Conservation (phyloP, 2,888 invertebrate species). For the Lymantria monacha region DNA sequence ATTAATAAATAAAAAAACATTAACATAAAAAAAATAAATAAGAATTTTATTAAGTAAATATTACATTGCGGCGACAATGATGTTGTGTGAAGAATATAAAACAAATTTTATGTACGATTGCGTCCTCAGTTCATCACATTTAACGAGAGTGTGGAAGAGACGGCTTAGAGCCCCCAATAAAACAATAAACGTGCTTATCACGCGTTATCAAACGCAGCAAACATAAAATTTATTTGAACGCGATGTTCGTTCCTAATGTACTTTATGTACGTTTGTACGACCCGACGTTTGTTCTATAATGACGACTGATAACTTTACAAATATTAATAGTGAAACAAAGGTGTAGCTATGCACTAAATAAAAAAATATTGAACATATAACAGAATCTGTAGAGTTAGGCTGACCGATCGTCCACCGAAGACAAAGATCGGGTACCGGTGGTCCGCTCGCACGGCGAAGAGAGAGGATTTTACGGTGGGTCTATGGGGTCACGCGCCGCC, state of each 20-base stretch:
- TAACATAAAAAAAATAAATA: conserved; percentile 9
- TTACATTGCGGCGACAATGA: conserved; percentile 11
- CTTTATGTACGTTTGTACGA: conserved; percentile 62
- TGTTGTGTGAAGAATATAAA: conserved; percentile 27
- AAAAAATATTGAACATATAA: background rate
- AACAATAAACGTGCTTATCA: conserved; percentile 78
- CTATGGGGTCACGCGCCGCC: too few relatives aligned
- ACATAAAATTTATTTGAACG: conserved; percentile 73
- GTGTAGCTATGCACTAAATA: background rate
- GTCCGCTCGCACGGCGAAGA: too few relatives aligned
- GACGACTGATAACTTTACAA: conserved; percentile 45
- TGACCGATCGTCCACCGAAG: too few relatives aligned
- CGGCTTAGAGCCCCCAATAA: conserved; percentile 66
- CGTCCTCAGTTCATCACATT: conserved; percentile 39
- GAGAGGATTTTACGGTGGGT: too few relatives aligned
- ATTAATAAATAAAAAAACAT: background rate
- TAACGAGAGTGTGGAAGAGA: conserved; percentile 39
- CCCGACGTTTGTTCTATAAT: conserved; percentile 65
- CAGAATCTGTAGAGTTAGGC: too few relatives aligned
- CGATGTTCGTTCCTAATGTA: conserved; percentile 49
- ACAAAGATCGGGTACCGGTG: too few relatives aligned
- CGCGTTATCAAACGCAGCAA: conserved; percentile 68
- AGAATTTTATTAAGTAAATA: conserved; percentile 23
- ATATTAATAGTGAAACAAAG: conserved; percentile 31
- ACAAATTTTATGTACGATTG: conserved; percentile 48